A percentile compares a stretch with the other conserved stretches of the same genome.
Evolutionary conservation across 30 jellyfish, hydroid and myxozoan species (phyloP).

Genomic region (Rhopilema esculentum): DNA sequence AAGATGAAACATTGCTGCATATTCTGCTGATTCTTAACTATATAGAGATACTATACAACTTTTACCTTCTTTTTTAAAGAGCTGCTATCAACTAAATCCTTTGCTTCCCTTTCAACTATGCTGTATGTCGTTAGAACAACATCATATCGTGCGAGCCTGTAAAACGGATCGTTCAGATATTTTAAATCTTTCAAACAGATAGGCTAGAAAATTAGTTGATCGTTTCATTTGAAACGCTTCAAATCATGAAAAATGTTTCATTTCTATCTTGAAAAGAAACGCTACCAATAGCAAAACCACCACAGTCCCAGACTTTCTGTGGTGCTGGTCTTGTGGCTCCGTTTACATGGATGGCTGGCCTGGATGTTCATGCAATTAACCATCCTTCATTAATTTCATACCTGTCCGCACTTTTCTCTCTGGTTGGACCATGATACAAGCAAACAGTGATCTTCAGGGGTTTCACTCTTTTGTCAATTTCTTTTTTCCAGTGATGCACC

Average conservation of each 20-base stretch:
- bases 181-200: background rate
- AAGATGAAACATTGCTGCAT: too few relatives aligned
- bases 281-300: too few relatives aligned
- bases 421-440: constrained; percentile 88
- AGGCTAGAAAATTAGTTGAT: background rate
- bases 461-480: constrained; percentile 86
- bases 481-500: constrained; percentile 98
- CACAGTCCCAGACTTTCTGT: too few relatives aligned
- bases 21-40: too few relatives aligned
- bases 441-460: constrained; percentile 73
- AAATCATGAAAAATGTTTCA: too few relatives aligned
- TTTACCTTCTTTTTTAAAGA: constrained; percentile 41
- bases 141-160: constrained; percentile 80
- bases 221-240: too few relatives aligned
- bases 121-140: constrained; percentile 91
- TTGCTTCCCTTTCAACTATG: constrained; percentile 82
- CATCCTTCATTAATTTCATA: too few relatives aligned
- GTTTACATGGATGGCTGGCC: too few relatives aligned
- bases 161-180: background rate
- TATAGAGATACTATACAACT: background rate
- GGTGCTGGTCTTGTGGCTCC: too few relatives aligned
- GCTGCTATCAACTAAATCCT: constrained; percentile 55
- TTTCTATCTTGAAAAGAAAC: too few relatives aligned
- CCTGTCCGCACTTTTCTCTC: constrained; percentile 81
- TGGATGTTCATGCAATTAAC: too few relatives aligned